Evolutionary conservation across 1,140 invertebrate species (phyloP).

Genomic region (Wasmannia auropunctata): DNA sequence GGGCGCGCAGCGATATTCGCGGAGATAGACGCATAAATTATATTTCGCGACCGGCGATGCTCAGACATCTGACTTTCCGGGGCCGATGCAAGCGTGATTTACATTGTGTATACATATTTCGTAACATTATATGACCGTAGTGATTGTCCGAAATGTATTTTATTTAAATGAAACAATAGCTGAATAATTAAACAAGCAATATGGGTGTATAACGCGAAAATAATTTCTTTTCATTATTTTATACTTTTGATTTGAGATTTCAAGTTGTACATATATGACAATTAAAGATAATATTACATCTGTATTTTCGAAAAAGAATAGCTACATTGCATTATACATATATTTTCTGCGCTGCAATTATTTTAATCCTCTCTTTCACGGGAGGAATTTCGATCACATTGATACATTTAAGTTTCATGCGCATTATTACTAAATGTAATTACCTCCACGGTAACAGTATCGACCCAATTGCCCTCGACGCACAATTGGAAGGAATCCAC

Average conservation of each 20-base stretch:
- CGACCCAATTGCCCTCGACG: conserved; percentile 97
- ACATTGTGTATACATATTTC: not conserved
- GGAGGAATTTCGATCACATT: not conserved
- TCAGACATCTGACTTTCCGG: not conserved
- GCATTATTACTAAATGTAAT: conserved; percentile 33
- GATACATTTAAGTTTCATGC: not conserved
- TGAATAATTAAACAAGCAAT: not conserved
- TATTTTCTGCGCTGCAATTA: not conserved
- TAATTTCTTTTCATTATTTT: not conserved
- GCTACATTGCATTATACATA: not conserved
- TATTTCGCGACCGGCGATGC: not conserved
- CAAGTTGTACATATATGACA: not conserved
- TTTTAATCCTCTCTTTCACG: not conserved
- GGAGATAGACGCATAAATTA: conserved; percentile 41
- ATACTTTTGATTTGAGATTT: not conserved
- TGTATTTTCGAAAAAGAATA: not conserved
- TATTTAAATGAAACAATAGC: not conserved
- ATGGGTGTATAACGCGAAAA: not conserved
- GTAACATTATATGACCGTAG: not conserved
- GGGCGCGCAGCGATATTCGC: not conserved
- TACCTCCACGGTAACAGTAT: conserved; percentile 96
- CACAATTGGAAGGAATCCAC: conserved; percentile 97
- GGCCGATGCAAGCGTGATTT: conserved; percentile 5
- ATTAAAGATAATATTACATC: not conserved
- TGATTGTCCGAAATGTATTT: not conserved